These are phyloP conservation scores for Hydropsyche tenuis DNA, from an alignment of 1,140 invertebrate genomes.

Conservation along the genomic window DNA sequence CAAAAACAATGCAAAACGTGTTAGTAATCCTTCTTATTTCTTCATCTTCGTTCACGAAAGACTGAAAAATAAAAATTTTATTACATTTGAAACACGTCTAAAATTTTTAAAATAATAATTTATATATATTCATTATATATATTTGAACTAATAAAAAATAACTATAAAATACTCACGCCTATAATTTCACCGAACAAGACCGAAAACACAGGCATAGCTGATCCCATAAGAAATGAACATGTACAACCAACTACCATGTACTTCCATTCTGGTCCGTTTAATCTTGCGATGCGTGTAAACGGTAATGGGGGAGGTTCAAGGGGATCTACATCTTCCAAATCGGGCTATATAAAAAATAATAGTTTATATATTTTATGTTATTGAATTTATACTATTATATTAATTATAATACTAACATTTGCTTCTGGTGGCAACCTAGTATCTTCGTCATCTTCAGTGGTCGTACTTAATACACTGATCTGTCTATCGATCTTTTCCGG, in stretches of 20 bases:
- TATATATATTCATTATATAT: not conserved
- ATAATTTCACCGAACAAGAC: slow-evolving; percentile 83
- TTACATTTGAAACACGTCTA: no score
- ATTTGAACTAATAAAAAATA: not conserved
- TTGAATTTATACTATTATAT: no score
- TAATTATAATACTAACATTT: no score
- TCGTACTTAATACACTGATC: not conserved
- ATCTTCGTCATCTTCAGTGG: no score
- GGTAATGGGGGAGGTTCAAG: slow-evolving; percentile 54
- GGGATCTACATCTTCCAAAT: slow-evolving; percentile 51
- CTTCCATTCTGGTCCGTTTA: slow-evolving; percentile 78
- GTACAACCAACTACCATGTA: slow-evolving; percentile 72
- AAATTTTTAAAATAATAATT: no score
- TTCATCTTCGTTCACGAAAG: slow-evolving; percentile 58
- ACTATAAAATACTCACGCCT: slow-evolving; percentile 56
- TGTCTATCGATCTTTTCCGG: not conserved
- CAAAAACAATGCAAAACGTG: slow-evolving; percentile 67
- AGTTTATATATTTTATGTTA: no score
- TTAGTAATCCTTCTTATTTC: slow-evolving; percentile 65
- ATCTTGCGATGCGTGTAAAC: slow-evolving; percentile 65
- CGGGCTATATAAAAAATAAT: not conserved
- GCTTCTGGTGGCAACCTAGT: no score
- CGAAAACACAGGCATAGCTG: slow-evolving; percentile 77
- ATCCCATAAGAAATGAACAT: slow-evolving; percentile 72
- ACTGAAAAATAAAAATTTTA: slow-evolving; percentile 54